These are phyloP conservation scores for Brachyalestes nurse DNA, from an alignment of 2,797 vertebrate species.

Conservation along the genomic window DNA sequence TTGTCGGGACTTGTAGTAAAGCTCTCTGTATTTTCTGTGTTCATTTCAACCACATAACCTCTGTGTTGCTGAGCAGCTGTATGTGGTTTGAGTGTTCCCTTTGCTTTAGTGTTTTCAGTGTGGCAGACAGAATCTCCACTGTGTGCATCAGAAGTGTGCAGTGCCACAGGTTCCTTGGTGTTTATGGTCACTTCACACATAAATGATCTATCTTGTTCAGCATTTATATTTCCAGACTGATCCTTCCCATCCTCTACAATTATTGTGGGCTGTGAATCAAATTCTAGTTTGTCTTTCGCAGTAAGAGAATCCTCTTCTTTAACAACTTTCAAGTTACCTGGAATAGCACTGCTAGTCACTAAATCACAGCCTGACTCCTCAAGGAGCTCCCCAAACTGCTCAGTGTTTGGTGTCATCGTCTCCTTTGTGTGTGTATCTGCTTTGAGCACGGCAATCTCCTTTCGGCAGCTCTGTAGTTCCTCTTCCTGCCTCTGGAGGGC, in stretches of 20 bases:
- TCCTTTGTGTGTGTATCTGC: slow-evolving; percentile 38
- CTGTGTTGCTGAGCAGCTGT: slow-evolving; percentile 23
- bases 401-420: neutral
- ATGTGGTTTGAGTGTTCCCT: neutral
- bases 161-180: neutral
- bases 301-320: slow-evolving; percentile 8
- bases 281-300: slow-evolving; percentile 19
- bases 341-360: slow-evolving; percentile 20
- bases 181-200: neutral
- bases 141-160: slow-evolving; percentile 6
- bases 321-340: slow-evolving; percentile 13
- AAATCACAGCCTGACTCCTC: slow-evolving; percentile 37
- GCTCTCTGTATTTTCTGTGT: slow-evolving; percentile 17
- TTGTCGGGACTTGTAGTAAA: neutral
- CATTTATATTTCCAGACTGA: neutral
- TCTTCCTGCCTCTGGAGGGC: slow-evolving; percentile 66
- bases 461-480: slow-evolving; percentile 69
- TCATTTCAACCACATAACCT: neutral
- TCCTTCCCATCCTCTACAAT: neutral
- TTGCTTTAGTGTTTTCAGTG: slow-evolving; percentile 27
- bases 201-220: slow-evolving; percentile 21
- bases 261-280: slow-evolving; percentile 17
- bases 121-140: neutral
- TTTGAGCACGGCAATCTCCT: slow-evolving; percentile 61
- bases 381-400: slow-evolving; percentile 19